These are phyloP conservation scores for Melanerpes formicivorus DNA, from an alignment of 2,113 vertebrate species.

Conservation along the genomic window DNA sequence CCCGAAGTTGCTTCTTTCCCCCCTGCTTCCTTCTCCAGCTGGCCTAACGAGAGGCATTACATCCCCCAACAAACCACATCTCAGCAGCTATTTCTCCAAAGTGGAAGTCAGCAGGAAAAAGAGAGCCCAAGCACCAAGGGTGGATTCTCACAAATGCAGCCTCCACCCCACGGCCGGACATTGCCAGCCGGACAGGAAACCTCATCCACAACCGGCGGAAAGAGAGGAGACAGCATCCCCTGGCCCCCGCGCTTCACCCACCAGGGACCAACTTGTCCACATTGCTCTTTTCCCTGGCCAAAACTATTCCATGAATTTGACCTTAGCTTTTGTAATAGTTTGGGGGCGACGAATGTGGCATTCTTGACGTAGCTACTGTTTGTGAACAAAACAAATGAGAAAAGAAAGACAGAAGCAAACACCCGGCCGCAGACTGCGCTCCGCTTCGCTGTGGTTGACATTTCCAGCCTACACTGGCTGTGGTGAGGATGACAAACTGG, in stretches of 20 bases:
- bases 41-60: not conserved
- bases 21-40: not conserved
- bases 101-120: not conserved
- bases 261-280: not conserved
- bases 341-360: not conserved
- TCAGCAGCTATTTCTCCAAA: not conserved
- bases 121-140: not conserved
- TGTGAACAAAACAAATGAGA: slow-evolving; percentile 24
- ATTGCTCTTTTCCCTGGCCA: not conserved
- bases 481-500: not conserved
- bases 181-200: not conserved
- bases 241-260: not conserved
- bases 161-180: not conserved
- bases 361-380: slow-evolving; percentile 33
- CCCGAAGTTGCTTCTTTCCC: not conserved
- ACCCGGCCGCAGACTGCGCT: not conserved
- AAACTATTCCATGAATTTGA: slow-evolving; percentile 26
- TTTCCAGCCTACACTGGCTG: not conserved
- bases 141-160: not conserved
- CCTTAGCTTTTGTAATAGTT: slow-evolving; percentile 30
- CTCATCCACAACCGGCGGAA: not conserved
- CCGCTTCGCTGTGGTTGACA: not conserved
- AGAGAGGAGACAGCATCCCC: not conserved
- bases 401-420: slow-evolving; percentile 19
- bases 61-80: not conserved